Base-by-base conservation (phyloP, 2,888 invertebrate species). In the Neoaliturus tenellus region DNA sequence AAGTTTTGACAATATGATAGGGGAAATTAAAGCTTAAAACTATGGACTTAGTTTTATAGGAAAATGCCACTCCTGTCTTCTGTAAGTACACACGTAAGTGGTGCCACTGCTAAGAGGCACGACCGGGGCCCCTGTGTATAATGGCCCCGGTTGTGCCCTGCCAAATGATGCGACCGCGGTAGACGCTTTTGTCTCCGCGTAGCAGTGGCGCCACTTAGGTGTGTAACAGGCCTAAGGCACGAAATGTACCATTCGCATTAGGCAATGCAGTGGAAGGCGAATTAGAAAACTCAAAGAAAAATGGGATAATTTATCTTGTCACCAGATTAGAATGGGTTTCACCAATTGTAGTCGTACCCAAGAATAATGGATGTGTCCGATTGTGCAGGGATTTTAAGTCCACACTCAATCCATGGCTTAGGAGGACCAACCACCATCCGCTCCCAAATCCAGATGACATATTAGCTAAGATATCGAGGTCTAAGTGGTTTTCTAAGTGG, bases 21-120 rank as follows among this genome's bases (percentile, higher is more conserved):
- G 71, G 17, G 5, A 6, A 71, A 71, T 71, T 33, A 71, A 71
- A n/a, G 31, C 8, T 31, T n/a, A 20, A 35, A 5, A 4, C 8
- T 17, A 39, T 71, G 8, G 35, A 71, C 20, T 12, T 71, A 35
- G 71, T 67, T 8, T 25, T 67, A 17, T 25, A 67, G 17, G 67
- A 67, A 4, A 67, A 67, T 67, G 23, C 67, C 10, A 67, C 5
- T 8, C 67, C 67, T 67, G 67, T 67, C 6, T 67, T 67, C 25
- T 67, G 67, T 25, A 67, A 67, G 8, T n/a, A n/a, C n/a, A n/a
- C n/a, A n/a, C n/a, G n/a, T n/a, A n/a, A n/a, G n/a, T n/a, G n/a
- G n/a, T n/a, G n/a, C n/a, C n/a, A n/a, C n/a, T n/a, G n/a, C n/a
- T n/a, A n/a, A n/a, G n/a, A n/a, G n/a, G n/a, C n/a, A n/a, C n/a